Conservation (phyloP, 2,888 invertebrate genomes). For the Mimumesa dahlbomi region DNA sequence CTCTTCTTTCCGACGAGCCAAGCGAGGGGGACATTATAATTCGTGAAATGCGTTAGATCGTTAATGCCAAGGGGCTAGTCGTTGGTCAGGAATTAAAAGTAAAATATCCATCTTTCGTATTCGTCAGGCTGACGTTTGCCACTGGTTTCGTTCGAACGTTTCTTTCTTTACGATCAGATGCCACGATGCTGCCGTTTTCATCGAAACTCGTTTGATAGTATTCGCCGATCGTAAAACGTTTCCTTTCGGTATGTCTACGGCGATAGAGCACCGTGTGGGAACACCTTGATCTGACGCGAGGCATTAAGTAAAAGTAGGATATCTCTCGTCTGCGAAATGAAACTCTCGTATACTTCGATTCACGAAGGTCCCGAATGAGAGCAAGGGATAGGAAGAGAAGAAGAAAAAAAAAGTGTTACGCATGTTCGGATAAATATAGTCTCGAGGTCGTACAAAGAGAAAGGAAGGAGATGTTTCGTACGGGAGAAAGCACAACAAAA, state of each 20-base stretch:
- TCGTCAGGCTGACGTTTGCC: no score
- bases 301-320: no score
- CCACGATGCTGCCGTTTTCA: neutral
- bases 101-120: neutral
- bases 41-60: slow-evolving; percentile 13
- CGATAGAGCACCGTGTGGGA: slow-evolving; percentile 2
- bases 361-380: neutral
- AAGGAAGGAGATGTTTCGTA: slow-evolving; percentile 37
- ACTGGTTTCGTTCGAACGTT: neutral
- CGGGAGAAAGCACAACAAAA: slow-evolving; percentile 33
- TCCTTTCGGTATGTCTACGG: neutral
- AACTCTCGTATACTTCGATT: neutral
- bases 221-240: slow-evolving; percentile 18
- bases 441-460: slow-evolving; percentile 61
- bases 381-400: neutral
- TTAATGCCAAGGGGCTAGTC: neutral
- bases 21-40: slow-evolving; percentile 15
- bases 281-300: no score
- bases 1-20: neutral
- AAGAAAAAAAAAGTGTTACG: slow-evolving; percentile 32
- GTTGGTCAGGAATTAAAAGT: neutral
- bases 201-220: slow-evolving; percentile 3
- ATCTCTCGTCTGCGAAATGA: no score
- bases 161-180: neutral
- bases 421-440: slow-evolving; percentile 69